Evolutionary conservation across 1,140 invertebrate species (phyloP), one percentile per base, ranked within the genome.

Genomic region (Lucilia sericata): DNA sequence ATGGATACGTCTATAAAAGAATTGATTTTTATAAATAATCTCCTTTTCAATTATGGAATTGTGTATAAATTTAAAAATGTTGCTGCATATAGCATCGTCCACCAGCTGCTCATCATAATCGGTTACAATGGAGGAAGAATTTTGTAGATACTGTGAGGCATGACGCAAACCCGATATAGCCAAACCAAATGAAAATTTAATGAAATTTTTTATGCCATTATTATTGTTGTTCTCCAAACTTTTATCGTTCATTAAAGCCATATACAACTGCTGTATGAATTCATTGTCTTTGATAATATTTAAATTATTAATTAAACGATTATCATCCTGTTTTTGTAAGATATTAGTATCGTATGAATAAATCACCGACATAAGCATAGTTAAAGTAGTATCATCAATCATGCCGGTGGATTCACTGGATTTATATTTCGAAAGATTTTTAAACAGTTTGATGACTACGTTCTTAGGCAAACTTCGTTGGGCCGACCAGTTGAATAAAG

Each of bases 331-430:
- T 42, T 92, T 91, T 85, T 96, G 93, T 25, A 97, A 91, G 42
- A 97, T 93, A 85, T 95, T 97, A 2, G 97, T 92, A 92, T 99
- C 97, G 51, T 98, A 92, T 0, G 95, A 94, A 90, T 97, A 97
- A 5, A 98, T 90, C 19, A 98, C 89, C 0, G 97, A 94, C 94
- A 98, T 96, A 55, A 96, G 92, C 7, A 98, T 91, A 30, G 95
- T 94, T 0, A 98, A 90, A 0, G 95, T 95, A 0, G 97, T 94
- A 89, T 95, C 94, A 87, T 97, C 96, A 30, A 97, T 91, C 78
- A 91, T 92, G 74, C 93, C 93, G 87, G 89, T 88, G 0, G 93
- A 92, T 12, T 93, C 93, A 25, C 92, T 92, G 1, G 92, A 91
- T 84, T 94, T 93, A 13, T 91, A 88, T 85, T 88, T 93, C 74